Conservation (phyloP, 2,888 invertebrate species). For the Dryobota labecula region DNA sequence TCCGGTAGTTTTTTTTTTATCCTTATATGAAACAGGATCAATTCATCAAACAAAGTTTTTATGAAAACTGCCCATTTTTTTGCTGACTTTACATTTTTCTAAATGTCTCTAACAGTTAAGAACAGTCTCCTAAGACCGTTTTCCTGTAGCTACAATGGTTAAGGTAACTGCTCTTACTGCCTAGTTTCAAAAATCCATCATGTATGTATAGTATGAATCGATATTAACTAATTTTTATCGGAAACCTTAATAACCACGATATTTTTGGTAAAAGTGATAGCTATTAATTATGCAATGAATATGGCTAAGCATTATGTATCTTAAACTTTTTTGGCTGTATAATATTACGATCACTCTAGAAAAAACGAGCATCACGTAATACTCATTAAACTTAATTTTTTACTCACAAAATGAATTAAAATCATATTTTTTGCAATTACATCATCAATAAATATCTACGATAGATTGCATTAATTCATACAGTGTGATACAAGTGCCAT, state of each 20-base stretch:
- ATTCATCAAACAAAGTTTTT: too few relatives aligned
- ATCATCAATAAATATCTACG: conserved; percentile 2
- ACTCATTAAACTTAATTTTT: background rate
- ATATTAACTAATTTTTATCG: background rate
- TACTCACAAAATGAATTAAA: conserved; percentile 6
- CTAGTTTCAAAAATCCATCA: too few relatives aligned
- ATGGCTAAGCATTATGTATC: background rate
- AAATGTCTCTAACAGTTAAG: too few relatives aligned
- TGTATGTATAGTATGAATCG: background rate
- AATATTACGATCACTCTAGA: conserved; percentile 13
- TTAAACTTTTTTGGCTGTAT: background rate
- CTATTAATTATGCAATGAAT: background rate
- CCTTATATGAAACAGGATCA: too few relatives aligned
- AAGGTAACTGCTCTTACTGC: too few relatives aligned
- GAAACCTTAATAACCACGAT: background rate
- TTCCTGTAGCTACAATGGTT: too few relatives aligned
- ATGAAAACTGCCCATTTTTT: too few relatives aligned
- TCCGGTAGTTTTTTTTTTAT: too few relatives aligned
- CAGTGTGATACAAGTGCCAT: background rate
- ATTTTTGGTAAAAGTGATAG: background rate
- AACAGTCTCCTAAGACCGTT: too few relatives aligned
- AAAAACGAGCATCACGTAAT: conserved; percentile 18
- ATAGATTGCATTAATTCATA: background rate
- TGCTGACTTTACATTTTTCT: too few relatives aligned
- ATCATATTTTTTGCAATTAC: conserved; percentile 10